Percentiles rank a stretch among this genome's conserved stretches.
Conservation (phyloP, 2,888 invertebrate species). For the Cephalotes varians region DNA sequence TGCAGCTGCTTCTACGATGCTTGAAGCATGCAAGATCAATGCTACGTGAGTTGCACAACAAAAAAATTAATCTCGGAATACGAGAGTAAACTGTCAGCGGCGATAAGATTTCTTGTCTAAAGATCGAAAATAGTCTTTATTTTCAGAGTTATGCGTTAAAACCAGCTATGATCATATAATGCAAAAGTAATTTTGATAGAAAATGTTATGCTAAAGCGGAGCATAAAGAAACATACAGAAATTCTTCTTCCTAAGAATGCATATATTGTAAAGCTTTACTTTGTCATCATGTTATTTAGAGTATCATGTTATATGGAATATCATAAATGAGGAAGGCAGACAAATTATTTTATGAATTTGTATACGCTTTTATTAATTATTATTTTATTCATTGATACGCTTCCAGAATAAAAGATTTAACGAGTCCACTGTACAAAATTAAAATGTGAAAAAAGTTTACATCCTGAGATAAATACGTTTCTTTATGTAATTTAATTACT, state of each 20-base stretch:
- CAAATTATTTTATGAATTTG: not conserved
- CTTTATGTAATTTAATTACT: not conserved
- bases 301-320: not conserved
- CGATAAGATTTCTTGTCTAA: slow-evolving; percentile 32
- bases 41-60: not conserved
- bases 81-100: slow-evolving; percentile 22
- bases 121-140: not conserved
- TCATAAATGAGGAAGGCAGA: not conserved
- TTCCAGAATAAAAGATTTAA: not conserved
- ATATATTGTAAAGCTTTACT: not conserved
- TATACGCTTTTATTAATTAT: too few relatives aligned
- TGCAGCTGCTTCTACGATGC: slow-evolving; percentile 28
- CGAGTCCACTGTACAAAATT: not conserved
- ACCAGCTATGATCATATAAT: not conserved
- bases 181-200: slow-evolving; percentile 8
- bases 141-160: slow-evolving; percentile 10
- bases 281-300: not conserved
- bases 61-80: slow-evolving; percentile 10
- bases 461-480: not conserved
- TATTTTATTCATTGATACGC: not conserved
- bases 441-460: not conserved
- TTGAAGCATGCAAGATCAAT: slow-evolving; percentile 10
- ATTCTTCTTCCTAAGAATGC: not conserved
- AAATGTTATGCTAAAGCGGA: not conserved
- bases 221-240: not conserved